Conservation (phyloP, 2,888 invertebrate species). For the Drosophila anceps region DNA sequence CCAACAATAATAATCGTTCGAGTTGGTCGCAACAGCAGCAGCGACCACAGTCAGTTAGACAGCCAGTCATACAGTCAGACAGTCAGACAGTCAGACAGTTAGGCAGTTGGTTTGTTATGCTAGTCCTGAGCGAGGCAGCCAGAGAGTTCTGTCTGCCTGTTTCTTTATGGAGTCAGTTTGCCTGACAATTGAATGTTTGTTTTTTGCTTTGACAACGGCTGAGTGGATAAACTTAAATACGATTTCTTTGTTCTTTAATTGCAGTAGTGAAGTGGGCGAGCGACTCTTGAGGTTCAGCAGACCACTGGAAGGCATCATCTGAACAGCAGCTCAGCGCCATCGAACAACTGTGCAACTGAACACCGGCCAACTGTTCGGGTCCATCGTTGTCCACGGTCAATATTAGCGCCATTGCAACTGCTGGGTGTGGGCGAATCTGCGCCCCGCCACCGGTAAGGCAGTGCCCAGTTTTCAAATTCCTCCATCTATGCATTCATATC, state of each 20-base stretch:
- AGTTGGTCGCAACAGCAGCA: slow-evolving; percentile 41
- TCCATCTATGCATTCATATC: slow-evolving; percentile 12
- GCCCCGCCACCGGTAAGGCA: slow-evolving; percentile 86
- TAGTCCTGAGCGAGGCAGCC: slow-evolving; percentile 24
- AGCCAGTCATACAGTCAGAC: slow-evolving; percentile 22
- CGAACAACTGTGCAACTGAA: slow-evolving; percentile 70
- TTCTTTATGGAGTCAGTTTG: slow-evolving; percentile 57
- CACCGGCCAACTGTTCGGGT: slow-evolving; percentile 80
- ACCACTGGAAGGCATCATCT: background rate
- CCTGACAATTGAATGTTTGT: slow-evolving; percentile 30
- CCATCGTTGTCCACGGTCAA: slow-evolving; percentile 82
- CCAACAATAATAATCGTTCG: slow-evolving; percentile 63
- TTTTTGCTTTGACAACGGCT: slow-evolving; percentile 22
- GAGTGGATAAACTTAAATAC: slow-evolving; percentile 32
- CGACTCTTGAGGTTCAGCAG: background rate
- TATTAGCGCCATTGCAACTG: slow-evolving; percentile 86
- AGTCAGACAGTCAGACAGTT: slow-evolving; percentile 24
- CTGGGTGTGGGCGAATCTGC: slow-evolving; percentile 86
- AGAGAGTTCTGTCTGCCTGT: slow-evolving; percentile 49
- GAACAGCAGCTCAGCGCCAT: slow-evolving; percentile 7
- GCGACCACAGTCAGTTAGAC: slow-evolving; percentile 28
- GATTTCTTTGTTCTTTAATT: slow-evolving; percentile 29
- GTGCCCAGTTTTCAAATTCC: slow-evolving; percentile 28
- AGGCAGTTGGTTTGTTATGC: slow-evolving; percentile 15
- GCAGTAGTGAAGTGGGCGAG: slow-evolving; percentile 31